Conservation (phyloP, 2,888 invertebrate species). For the Trachelus stipa region DNA sequence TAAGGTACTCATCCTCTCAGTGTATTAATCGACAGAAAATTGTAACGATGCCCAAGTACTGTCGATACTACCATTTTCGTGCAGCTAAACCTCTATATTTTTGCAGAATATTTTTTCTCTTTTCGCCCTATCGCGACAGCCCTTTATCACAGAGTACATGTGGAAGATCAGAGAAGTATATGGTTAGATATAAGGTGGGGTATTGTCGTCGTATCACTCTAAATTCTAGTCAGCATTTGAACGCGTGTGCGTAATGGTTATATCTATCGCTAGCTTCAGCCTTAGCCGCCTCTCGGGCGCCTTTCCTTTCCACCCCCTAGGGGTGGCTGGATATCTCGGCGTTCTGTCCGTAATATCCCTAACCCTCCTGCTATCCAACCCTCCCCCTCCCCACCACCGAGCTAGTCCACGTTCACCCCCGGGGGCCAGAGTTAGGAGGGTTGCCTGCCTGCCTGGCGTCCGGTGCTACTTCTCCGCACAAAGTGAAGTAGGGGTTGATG, state of each 20-base stretch:
- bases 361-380: slow-evolving; percentile 46
- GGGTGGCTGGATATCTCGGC: slow-evolving; percentile 60
- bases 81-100: background rate
- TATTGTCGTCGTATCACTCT: slow-evolving; percentile 26
- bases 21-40: background rate
- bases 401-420: slow-evolving; percentile 26
- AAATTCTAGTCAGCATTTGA: slow-evolving; percentile 47
- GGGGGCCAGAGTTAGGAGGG: slow-evolving; percentile 57
- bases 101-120: background rate
- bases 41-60: background rate
- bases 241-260: slow-evolving; percentile 55
- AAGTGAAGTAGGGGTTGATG: slow-evolving; percentile 54
- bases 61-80: background rate
- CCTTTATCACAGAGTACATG: background rate
- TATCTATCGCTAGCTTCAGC: slow-evolving; percentile 56
- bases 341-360: slow-evolving; percentile 65
- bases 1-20: background rate
- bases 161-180: background rate
- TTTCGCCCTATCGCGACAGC: background rate
- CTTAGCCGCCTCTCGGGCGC: slow-evolving; percentile 37
- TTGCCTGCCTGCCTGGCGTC: slow-evolving; percentile 41
- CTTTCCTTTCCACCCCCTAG: slow-evolving; percentile 35
- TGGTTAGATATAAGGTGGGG: background rate
- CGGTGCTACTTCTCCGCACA: slow-evolving; percentile 48
- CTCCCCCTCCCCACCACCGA: slow-evolving; percentile 23